Percentiles rank a stretch among this genome's conserved stretches.
Evolutionary conservation across 2,797 vertebrate genomes (phyloP).

Genomic region (Gadopsis bispinosus): DNA sequence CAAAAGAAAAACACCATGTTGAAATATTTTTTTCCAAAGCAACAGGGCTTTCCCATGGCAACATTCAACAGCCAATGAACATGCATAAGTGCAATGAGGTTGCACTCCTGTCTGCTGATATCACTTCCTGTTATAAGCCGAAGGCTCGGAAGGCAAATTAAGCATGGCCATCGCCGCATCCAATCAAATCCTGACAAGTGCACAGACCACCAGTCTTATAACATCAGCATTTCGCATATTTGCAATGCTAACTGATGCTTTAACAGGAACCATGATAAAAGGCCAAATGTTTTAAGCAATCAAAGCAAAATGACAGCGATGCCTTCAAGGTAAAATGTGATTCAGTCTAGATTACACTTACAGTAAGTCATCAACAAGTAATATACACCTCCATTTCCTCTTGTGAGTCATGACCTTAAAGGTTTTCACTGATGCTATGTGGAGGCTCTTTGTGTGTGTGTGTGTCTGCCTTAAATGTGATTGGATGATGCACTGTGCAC

Average conservation of each 20-base stretch:
- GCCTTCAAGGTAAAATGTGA: not conserved
- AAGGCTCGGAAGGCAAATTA: not conserved
- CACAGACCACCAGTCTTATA: not conserved
- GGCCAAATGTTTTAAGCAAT: not conserved
- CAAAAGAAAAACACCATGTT: not conserved
- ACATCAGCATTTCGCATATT: not conserved
- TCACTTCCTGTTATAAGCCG: slow-evolving; percentile 32
- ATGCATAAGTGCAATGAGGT: not conserved
- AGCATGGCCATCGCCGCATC: not conserved
- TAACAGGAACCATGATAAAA: not conserved
- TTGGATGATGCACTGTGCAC: not conserved
- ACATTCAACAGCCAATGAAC: slow-evolving; percentile 60
- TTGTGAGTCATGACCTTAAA: slow-evolving; percentile 4
- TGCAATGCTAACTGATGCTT: not conserved
- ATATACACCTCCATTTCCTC: not conserved
- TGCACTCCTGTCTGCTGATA: not conserved
- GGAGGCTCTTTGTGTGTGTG: not conserved
- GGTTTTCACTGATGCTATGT: not conserved
- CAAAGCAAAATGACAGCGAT: not conserved
- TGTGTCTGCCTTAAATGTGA: not conserved
- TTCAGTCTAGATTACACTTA: not conserved
- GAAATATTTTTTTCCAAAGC: slow-evolving; percentile 13
- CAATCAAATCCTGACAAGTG: slow-evolving; percentile 9
- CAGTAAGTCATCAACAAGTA: not conserved
- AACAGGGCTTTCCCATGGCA: slow-evolving; percentile 52